Conservation (phyloP, 2,797 vertebrate genomes). For the Chaunax sp. region DNA sequence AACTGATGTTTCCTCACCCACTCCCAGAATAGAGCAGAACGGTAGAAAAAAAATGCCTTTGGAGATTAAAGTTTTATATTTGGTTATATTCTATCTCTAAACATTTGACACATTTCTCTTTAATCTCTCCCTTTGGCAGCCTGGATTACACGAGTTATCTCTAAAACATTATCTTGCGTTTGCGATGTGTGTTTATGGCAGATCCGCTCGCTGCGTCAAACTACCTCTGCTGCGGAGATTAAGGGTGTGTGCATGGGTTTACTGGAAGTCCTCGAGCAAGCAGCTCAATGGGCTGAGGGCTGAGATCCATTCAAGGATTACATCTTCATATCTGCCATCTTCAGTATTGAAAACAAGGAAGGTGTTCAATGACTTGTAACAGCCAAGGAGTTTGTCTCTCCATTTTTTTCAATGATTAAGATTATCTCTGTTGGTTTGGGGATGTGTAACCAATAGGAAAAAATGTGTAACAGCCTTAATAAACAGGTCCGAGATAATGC, state of each 20-base stretch:
- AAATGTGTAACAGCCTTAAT: constrained; percentile 58
- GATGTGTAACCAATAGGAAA: constrained; percentile 60
- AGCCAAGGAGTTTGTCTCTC: constrained; percentile 75
- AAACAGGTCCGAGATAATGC: constrained; percentile 55
- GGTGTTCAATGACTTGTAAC: constrained; percentile 78
- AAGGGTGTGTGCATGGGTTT: constrained; percentile 79
- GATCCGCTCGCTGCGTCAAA: constrained; percentile 74
- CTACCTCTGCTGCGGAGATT: constrained; percentile 82
- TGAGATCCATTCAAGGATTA: constrained; percentile 82
- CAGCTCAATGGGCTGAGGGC: constrained; percentile 76
- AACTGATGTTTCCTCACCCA: constrained; percentile 16
- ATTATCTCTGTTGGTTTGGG: constrained; percentile 58
- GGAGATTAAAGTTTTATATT: constrained; percentile 77
- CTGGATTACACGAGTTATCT: constrained; percentile 84
- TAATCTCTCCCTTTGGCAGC: constrained; percentile 78
- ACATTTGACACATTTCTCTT: constrained; percentile 78
- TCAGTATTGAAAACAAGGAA: constrained; percentile 73
- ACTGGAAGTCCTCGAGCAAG: constrained; percentile 82
- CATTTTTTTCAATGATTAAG: constrained; percentile 70
- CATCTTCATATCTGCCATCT: constrained; percentile 80
- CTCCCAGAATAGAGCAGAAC: constrained; percentile 51
- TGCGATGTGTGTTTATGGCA: constrained; percentile 76
- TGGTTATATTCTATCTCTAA: constrained; percentile 78
- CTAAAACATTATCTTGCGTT: constrained; percentile 82
- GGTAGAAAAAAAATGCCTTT: constrained; percentile 42